Conservation (phyloP, 2,113 vertebrate genomes). For the Rattus rattus region DNA sequence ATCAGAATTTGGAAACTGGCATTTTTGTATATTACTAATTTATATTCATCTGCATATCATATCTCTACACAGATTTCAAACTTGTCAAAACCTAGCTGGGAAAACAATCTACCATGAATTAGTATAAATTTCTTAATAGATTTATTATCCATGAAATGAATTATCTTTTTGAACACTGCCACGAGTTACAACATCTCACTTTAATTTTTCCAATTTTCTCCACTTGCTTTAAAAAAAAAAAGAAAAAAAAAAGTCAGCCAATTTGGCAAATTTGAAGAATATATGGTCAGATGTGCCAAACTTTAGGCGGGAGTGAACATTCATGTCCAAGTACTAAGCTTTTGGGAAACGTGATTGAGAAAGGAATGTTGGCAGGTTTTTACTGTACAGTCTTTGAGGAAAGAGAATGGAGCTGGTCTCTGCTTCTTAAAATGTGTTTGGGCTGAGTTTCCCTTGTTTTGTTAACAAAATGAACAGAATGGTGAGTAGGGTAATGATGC, state of each 20-base stretch:
- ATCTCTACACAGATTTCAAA: neutral
- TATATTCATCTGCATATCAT: neutral
- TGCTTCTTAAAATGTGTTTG: constrained; percentile 30
- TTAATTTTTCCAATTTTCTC: constrained; percentile 16
- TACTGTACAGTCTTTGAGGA: neutral
- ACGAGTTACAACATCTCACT: constrained; percentile 43
- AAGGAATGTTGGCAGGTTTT: constrained; percentile 56
- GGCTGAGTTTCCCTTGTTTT: neutral
- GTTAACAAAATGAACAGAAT: neutral
- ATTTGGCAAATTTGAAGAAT: constrained; percentile 32
- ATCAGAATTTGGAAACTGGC: neutral
- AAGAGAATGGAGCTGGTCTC: neutral
- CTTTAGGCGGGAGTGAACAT: constrained; percentile 6
- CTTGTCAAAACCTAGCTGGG: neutral
- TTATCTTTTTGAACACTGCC: constrained; percentile 8
- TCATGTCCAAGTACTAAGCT: constrained; percentile 55
- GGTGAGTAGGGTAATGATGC: neutral
- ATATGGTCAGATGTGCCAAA: constrained; percentile 22
- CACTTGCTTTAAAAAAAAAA: constrained; percentile 19
- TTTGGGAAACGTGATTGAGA: constrained; percentile 44
- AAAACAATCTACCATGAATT: constrained; percentile 15
- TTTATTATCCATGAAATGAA: constrained; percentile 28
- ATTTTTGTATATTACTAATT: neutral
- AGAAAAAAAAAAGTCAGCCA: constrained; percentile 13
- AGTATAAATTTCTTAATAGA: neutral